Evolutionary conservation across 2,888 invertebrate genomes (phyloP).

Genomic region (Aphidoletes aphidimyza): DNA sequence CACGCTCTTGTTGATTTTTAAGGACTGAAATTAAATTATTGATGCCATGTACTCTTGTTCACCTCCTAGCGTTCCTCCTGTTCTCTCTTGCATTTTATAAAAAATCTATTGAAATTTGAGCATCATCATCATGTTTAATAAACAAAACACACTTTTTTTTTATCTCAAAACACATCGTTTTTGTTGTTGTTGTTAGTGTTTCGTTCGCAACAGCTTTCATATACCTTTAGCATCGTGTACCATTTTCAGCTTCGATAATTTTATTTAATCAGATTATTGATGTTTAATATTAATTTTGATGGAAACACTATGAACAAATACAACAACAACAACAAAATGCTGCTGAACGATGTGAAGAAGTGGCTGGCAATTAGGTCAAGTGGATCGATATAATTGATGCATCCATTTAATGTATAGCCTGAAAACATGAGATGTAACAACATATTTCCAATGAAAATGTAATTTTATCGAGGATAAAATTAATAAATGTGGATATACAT

Average conservation of each 20-base stretch:
- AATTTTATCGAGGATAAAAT: neutral
- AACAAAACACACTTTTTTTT: neutral
- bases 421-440: neutral
- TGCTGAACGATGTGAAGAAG: neutral
- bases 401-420: too few relatives aligned
- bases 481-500: conserved; percentile 15
- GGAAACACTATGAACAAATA: neutral
- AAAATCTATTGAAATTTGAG: neutral
- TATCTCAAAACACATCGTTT: neutral
- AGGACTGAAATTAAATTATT: neutral
- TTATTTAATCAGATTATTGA: neutral
- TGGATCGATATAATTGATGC: neutral
- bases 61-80: too few relatives aligned
- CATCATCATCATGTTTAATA: too few relatives aligned
- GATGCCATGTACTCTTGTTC: neutral
- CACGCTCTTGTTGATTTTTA: neutral
- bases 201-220: too few relatives aligned
- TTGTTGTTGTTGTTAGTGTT: too few relatives aligned
- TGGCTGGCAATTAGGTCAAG: neutral
- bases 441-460: neutral
- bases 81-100: neutral
- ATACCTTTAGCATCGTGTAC: too few relatives aligned
- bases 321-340: neutral
- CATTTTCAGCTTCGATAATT: neutral
- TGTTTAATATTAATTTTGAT: conserved; percentile 2